phyloP scores from a whole-genome alignment of 1,140 invertebrate genomes.

The Nixonia krombeini region DNA sequence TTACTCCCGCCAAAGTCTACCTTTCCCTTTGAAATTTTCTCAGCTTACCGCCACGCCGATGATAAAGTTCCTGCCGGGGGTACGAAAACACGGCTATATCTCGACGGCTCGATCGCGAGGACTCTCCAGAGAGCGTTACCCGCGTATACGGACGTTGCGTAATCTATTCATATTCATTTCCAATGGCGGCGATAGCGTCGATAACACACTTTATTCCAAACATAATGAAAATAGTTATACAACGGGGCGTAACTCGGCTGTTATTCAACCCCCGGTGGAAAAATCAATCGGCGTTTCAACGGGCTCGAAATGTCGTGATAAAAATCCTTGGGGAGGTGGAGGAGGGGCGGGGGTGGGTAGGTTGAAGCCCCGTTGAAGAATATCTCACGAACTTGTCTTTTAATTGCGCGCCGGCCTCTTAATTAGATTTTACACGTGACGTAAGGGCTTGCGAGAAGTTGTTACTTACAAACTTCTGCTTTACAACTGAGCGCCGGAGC shows the following conservation, averaged over 20 bases:
- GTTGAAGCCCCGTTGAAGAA: not conserved
- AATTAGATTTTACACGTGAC: constrained; percentile 2
- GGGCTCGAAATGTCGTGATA: no score
- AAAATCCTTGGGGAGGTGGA: no score
- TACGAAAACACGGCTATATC: not conserved
- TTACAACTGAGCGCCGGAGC: not conserved
- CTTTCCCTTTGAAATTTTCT: not conserved
- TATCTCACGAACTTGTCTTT: not conserved
- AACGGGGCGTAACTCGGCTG: no score
- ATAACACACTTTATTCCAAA: not conserved
- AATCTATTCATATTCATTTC: constrained; percentile 6
- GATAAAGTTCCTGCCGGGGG: not conserved
- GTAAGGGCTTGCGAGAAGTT: not conserved
- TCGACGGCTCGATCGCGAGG: not conserved
- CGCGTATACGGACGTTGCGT: not conserved
- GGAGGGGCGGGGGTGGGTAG: no score
- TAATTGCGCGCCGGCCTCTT: not conserved
- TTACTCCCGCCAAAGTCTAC: no score
- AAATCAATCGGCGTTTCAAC: not conserved
- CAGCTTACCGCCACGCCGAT: no score
- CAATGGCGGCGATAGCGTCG: not conserved
- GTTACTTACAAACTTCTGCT: not conserved
- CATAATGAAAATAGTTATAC: no score
- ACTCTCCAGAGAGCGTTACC: not conserved
- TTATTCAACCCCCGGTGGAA: not conserved